Evolutionary conservation across 1,140 invertebrate genomes (phyloP).

Genomic region (Magallana angulata): DNA sequence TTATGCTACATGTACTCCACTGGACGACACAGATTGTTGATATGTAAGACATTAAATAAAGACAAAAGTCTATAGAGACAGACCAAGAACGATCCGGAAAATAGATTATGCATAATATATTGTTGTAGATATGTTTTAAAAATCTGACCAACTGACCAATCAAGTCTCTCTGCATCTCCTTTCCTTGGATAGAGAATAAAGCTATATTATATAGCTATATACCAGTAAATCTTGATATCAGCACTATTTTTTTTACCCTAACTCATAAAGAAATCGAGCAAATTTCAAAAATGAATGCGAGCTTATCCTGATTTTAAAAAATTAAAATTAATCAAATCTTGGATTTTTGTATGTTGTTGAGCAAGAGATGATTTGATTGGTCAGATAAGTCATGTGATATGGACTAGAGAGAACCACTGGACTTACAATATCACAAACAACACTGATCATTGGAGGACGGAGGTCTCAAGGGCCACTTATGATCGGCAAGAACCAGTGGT

Average conservation of each 20-base stretch:
- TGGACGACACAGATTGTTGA: conserved; percentile 2
- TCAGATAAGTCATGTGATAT: not conserved
- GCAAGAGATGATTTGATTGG: not conserved
- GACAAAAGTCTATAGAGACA: not conserved
- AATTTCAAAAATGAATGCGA: too few relatives aligned
- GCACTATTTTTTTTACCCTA: too few relatives aligned
- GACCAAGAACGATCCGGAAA: conserved; percentile 2
- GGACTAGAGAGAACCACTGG: conserved; percentile 38
- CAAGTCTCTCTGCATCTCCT: not conserved
- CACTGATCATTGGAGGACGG: conserved; percentile 34
- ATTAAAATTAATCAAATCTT: too few relatives aligned
- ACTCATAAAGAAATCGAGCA: too few relatives aligned
- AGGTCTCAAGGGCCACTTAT: conserved; percentile 39
- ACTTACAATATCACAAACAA: conserved; percentile 44
- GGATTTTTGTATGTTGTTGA: too few relatives aligned
- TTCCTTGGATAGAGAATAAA: too few relatives aligned
- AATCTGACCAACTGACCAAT: not conserved
- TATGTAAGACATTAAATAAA: not conserved
- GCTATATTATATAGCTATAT: too few relatives aligned
- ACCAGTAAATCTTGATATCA: too few relatives aligned
- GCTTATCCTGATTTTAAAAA: too few relatives aligned
- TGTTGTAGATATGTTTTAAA: conserved; percentile 11
- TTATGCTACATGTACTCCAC: not conserved
- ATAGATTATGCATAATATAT: conserved; percentile 30
- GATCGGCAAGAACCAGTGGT: conserved; percentile 41